Evolutionary conservation across 2,113 vertebrate genomes (phyloP), one percentile per base, ranked within the genome.

Genomic region (Myrmecophaga tridactyla): DNA sequence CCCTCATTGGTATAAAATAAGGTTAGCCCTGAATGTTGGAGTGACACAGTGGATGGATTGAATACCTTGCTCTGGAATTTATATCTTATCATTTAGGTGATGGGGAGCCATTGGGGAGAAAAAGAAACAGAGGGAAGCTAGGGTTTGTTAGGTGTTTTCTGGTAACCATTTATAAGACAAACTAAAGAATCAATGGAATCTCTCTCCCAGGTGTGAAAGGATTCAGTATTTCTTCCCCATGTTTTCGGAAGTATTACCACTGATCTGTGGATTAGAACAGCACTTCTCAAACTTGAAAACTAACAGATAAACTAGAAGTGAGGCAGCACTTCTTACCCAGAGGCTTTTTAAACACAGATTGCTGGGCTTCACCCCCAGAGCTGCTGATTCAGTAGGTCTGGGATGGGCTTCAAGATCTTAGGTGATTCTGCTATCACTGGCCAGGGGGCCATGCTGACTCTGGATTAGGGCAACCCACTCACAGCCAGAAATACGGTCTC

Each of bases 281-380:
- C 53, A 58, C n/a, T 62, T 34, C n/a, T 69, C n/a, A 90, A 34
- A 17, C 31, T 31, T n/a, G n/a, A n/a, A n/a, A n/a, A n/a, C n/a
- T n/a, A n/a, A n/a, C n/a, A n/a, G n/a, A n/a, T n/a, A n/a, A n/a
- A n/a, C n/a, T n/a, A n/a, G n/a, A n/a, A n/a, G n/a, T n/a, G n/a
- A n/a, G n/a, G n/a, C n/a, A n/a, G n/a, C n/a, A n/a, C n/a, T n/a
- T n/a, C n/a, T 58, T 15, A 39, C 53, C 60, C 15, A n/a, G 27
- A n/a, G 3, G 15, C 21, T 65, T 34, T 77, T 39, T 70, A 29
- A 90, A 48, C 58, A 76, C n/a, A 43, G 21, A 36, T 29, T 21
- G 1, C 53, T 58, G 9, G 36, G 6, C 2, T 12, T 15, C 3
- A 4, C 11, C 11, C n/a, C 21, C 4, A 4, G 2, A 31, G 6